Conservation (phyloP, 1,140 invertebrate genomes). For the Cydia pomonella region DNA sequence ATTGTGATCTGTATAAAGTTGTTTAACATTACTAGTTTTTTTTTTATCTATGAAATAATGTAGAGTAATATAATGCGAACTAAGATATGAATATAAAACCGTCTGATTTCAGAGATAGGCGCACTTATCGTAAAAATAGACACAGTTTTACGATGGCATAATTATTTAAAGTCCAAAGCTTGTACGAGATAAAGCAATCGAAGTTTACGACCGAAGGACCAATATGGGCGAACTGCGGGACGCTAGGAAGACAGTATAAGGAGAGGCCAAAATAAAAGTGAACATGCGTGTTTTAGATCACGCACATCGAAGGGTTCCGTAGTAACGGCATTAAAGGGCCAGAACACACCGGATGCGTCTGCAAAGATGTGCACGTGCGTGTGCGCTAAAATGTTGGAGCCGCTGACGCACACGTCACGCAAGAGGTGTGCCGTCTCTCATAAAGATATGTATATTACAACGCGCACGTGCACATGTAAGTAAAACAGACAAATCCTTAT, state of each 20-base stretch:
- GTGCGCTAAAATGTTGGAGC: too few species aligned
- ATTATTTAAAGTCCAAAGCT: conserved; percentile 41
- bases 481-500: too few species aligned
- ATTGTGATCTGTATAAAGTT: conserved; percentile 2
- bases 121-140: conserved; percentile 40
- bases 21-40: background rate
- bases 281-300: background rate
- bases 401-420: too few species aligned
- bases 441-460: too few species aligned
- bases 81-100: conserved; percentile 25
- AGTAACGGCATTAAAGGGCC: background rate
- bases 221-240: conserved; percentile 37
- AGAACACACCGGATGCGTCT: too few species aligned
- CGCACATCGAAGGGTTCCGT: background rate
- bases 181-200: conserved; percentile 51
- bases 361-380: too few species aligned
- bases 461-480: too few species aligned
- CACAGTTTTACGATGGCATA: conserved; percentile 40
- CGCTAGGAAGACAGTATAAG: conserved; percentile 32
- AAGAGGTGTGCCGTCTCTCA: too few species aligned
- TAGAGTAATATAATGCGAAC: conserved; percentile 12
- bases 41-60: background rate
- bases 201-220: conserved; percentile 48
- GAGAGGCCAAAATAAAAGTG: conserved; percentile 36
- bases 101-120: conserved; percentile 16